A percentile compares a stretch with the other conserved stretches of the same genome.
Conservation (phyloP, 2,888 invertebrate genomes). For the Tachina lurida region DNA sequence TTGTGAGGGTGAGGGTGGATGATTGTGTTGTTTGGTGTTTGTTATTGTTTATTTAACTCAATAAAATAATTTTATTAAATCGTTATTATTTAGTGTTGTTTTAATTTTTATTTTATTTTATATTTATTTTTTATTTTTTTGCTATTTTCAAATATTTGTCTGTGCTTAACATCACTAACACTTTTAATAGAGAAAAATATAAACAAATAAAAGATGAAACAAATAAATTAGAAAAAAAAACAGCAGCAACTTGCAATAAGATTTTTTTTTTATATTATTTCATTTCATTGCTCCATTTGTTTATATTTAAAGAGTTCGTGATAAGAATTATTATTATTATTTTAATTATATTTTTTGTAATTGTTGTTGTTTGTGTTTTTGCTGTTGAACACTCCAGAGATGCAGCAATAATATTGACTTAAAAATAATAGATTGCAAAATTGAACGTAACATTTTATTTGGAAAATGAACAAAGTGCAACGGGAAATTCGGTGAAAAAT, state of each 20-base stretch:
- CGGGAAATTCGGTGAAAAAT: neutral
- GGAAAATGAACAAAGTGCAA: neutral
- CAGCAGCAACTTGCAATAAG: constrained; percentile 21
- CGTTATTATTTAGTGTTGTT: constrained; percentile 46
- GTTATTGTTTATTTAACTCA: constrained; percentile 53
- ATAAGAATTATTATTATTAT: constrained; percentile 50
- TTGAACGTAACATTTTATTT: neutral
- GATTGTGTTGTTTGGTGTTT: constrained; percentile 1
- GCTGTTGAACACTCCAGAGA: constrained; percentile 16
- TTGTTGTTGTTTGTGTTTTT: constrained; percentile 25
- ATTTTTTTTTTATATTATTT: constrained; percentile 22
- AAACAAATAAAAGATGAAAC: constrained; percentile 38
- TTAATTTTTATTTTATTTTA: constrained; percentile 8
- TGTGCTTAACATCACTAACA: constrained; percentile 55
- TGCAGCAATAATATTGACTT: constrained; percentile 30
- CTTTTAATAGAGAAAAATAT: constrained; percentile 43
- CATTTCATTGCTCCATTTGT: constrained; percentile 34
- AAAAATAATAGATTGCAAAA: neutral
- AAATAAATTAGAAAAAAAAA: constrained; percentile 4
- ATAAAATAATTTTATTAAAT: constrained; percentile 62
- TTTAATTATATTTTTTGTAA: constrained; percentile 29
- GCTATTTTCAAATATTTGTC: constrained; percentile 19
- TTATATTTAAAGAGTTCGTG: constrained; percentile 59
- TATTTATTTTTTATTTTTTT: neutral
- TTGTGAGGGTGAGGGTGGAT: neutral